Percentiles rank a stretch among this genome's conserved stretches.
Conservation (phyloP, 2,888 invertebrate genomes). For the Rhagonycha fulva region DNA sequence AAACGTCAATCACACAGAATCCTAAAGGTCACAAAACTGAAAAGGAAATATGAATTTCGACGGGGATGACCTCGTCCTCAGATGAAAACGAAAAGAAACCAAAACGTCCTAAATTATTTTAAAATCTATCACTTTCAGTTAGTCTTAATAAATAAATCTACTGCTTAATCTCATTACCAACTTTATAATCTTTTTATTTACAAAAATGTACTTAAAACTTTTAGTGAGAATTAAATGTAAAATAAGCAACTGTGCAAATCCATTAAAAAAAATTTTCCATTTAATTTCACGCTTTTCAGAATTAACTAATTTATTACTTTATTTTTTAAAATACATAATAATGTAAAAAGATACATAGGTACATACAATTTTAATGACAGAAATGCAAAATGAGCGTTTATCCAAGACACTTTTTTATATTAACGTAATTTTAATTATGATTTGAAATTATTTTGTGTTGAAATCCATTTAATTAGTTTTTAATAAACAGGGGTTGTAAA, state of each 20-base stretch:
- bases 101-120: background rate
- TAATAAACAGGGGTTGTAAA: too few species aligned
- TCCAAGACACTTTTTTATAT: too few species aligned
- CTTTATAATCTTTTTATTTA: background rate
- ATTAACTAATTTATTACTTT: background rate
- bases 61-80: background rate
- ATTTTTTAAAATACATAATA: background rate
- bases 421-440: too few species aligned
- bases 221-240: background rate
- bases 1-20: too few species aligned
- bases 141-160: background rate
- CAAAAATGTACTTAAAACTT: background rate
- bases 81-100: background rate
- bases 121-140: background rate
- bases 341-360: too few species aligned
- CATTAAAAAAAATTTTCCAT: background rate
- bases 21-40: too few species aligned
- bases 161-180: background rate
- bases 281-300: background rate
- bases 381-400: background rate
- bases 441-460: background rate
- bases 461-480: too few species aligned
- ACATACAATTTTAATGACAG: background rate
- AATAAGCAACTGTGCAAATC: background rate
- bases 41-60: background rate